Base-by-base conservation (phyloP, 1,140 invertebrate species). In the Hirudo medicinalis region DNA sequence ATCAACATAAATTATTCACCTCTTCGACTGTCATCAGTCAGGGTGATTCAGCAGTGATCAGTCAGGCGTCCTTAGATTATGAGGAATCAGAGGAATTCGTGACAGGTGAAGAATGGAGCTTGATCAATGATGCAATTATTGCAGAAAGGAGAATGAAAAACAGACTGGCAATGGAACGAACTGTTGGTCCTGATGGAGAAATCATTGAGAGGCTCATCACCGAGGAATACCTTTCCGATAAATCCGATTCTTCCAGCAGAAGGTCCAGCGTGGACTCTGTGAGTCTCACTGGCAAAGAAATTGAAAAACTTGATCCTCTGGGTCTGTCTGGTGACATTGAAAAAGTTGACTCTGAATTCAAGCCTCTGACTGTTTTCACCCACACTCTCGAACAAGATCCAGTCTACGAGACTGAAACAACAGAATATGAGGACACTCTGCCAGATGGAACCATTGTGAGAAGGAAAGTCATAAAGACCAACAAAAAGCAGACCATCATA, bases 371-470 rank as follows among this genome's bases (percentile, higher is more conserved):
- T 6, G 69, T 70, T 22, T 70, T 70, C 29, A 70, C 69, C 6
- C 22, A 70, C 43, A 70, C 69, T 53, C 11, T 70, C 8, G 69
- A 70, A 53, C 36, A 70, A 70, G 69, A 70, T 70, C 69, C 69
- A 54, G 53, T 70, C 29, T 25, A 20, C 25, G 69, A 70, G 20
- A 70, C 69, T 6, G 69, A 70, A 53, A 70, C 49, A 2, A 54
- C 43, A 9, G 73, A 74, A 63, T 57, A 66, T 36, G 73, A 74
- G 68, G 73, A 74, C 27, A 72, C 67, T 43, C 49, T 74, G 36
- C 57, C 73, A 40, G 73, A 74, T 68, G 73, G 73, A 32, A 72
- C 73, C 36, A 68, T 57, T 54, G 73, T 74, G 27, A 78, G 70
- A 53, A 66, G 74, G 5, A 66, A 53, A 54, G 66, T 76, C 22